Conservation (phyloP, 2,113 vertebrate species). For the Stercorarius parasiticus region DNA sequence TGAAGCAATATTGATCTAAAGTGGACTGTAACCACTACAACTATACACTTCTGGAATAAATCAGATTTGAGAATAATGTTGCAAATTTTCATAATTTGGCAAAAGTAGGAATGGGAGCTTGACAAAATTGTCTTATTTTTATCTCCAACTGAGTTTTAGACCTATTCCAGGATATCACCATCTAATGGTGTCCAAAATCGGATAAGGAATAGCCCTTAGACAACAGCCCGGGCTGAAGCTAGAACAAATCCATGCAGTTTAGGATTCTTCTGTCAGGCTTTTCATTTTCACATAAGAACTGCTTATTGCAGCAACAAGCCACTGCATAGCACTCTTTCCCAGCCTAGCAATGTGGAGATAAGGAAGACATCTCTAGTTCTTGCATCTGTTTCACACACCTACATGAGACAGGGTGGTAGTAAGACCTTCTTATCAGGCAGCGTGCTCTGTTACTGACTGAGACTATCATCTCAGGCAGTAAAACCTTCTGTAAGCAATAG, state of each 20-base stretch:
- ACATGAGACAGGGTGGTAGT: neutral
- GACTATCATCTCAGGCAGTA: neutral
- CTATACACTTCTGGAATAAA: neutral
- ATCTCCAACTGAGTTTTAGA: neutral
- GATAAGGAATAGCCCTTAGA: neutral
- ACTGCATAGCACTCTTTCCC: neutral
- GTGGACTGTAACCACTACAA: neutral
- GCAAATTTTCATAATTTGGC: neutral
- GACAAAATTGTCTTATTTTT: neutral
- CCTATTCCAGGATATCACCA: neutral
- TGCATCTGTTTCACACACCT: neutral
- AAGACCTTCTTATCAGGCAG: neutral
- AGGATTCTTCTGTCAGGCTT: neutral
- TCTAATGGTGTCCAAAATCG: neutral
- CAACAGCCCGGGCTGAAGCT: neutral
- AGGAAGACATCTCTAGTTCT: neutral
- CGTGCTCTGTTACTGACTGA: neutral
- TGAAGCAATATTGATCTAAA: neutral
- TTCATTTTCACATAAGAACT: neutral
- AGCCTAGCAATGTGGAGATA: neutral
- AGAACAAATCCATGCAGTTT: neutral
- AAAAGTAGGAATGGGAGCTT: neutral
- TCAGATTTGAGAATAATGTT: neutral
- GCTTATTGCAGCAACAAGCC: neutral
- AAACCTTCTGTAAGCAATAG: neutral